phyloP scores from a whole-genome alignment of 2,113 vertebrate genomes.

The Verasper variegatus region DNA sequence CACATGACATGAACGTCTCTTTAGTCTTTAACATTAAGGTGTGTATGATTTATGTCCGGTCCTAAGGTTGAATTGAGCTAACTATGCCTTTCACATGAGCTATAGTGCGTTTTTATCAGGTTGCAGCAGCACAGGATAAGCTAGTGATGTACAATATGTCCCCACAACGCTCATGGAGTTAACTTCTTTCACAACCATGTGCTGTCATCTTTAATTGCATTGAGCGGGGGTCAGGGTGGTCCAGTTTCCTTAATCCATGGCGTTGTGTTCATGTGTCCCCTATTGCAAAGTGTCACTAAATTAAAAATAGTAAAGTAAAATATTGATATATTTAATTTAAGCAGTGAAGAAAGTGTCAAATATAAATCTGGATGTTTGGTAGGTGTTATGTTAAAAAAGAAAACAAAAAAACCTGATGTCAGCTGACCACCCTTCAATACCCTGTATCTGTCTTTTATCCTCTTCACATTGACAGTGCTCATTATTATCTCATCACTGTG shows the following conservation, averaged over 20 bases:
- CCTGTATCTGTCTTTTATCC: neutral
- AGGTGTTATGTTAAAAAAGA: neutral
- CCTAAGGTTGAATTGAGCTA: slow-evolving; percentile 52
- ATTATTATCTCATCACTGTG: slow-evolving; percentile 1
- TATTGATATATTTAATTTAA: slow-evolving; percentile 3
- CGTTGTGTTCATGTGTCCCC: neutral
- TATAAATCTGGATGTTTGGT: slow-evolving; percentile 17
- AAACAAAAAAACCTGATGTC: neutral
- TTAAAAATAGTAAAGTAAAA: slow-evolving; percentile 8
- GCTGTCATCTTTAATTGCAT: slow-evolving; percentile 30
- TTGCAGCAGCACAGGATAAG: slow-evolving; percentile 73
- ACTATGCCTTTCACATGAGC: slow-evolving; percentile 65
- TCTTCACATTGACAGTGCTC: slow-evolving; percentile 25
- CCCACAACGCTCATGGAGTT: slow-evolving; percentile 8
- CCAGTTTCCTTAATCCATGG: neutral
- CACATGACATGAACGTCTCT: slow-evolving; percentile 56
- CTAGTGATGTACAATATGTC: slow-evolving; percentile 55
- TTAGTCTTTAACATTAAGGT: slow-evolving; percentile 68
- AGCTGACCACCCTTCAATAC: slow-evolving; percentile 19
- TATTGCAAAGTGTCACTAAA: slow-evolving; percentile 7
- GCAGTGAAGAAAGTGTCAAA: too few species aligned
- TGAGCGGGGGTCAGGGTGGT: slow-evolving; percentile 5
- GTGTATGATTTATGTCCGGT: slow-evolving; percentile 64
- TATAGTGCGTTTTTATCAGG: slow-evolving; percentile 65
- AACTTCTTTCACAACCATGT: slow-evolving; percentile 27